A percentile compares a stretch with the other conserved stretches of the same genome.
Conservation (phyloP, 2,888 invertebrate species). For the Globia sparganii region DNA sequence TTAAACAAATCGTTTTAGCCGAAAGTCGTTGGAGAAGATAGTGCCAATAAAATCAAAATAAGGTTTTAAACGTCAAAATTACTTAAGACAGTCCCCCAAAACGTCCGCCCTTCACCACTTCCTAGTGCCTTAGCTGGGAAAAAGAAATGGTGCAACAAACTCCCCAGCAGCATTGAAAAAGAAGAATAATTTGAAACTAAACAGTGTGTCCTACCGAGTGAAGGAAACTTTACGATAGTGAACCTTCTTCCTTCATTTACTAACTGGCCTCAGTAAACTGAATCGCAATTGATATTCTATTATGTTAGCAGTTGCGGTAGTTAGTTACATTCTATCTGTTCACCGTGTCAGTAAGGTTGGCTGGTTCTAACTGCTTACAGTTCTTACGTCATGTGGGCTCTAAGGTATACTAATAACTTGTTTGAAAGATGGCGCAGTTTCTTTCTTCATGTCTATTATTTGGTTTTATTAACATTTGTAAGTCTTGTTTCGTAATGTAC, state of each 20-base stretch:
- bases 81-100: background rate
- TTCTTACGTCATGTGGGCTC: slow-evolving; percentile 47
- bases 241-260: slow-evolving; percentile 29
- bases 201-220: background rate
- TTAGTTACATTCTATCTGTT: slow-evolving; percentile 61
- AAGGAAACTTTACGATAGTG: background rate
- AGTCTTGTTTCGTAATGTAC: background rate
- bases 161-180: too few relatives aligned
- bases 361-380: slow-evolving; percentile 31
- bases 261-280: slow-evolving; percentile 39
- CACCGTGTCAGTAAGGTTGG: slow-evolving; percentile 59
- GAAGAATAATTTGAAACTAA: too few relatives aligned
- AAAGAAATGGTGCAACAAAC: background rate
- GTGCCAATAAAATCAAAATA: background rate
- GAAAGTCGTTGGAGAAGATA: background rate
- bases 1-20: too few relatives aligned
- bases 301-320: slow-evolving; percentile 68
- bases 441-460: slow-evolving; percentile 44
- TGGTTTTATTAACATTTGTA: slow-evolving; percentile 16
- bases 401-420: slow-evolving; percentile 41
- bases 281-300: slow-evolving; percentile 75
- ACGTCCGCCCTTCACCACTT: background rate
- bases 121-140: too few relatives aligned
- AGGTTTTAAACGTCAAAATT: background rate
- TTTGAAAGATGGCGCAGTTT: slow-evolving; percentile 33